phyloP scores from a whole-genome alignment of 2,797 vertebrate species.

The Synanceia verrucosa region DNA sequence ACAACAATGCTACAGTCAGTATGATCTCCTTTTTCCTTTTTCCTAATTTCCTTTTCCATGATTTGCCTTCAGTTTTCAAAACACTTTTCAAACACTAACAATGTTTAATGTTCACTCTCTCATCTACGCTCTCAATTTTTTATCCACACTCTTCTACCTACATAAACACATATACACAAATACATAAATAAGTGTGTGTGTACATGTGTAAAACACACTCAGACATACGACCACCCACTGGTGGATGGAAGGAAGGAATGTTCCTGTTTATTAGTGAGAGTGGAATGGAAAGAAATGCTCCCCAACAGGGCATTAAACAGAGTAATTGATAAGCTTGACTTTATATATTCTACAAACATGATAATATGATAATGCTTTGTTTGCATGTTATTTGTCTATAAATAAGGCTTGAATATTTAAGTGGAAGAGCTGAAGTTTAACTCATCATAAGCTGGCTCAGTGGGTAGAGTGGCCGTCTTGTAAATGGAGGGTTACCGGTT shows the following conservation, averaged over 20 bases:
- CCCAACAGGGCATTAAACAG: conserved; percentile 12
- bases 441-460: no score
- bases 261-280: conserved; percentile 52
- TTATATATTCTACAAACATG: conserved; percentile 46
- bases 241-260: conserved; percentile 28
- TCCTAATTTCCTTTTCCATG: no score
- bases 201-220: background rate
- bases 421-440: no score
- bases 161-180: background rate
- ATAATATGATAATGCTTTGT: conserved; percentile 21
- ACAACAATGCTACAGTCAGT: no score
- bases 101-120: background rate
- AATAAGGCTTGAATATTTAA: no score
- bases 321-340: conserved; percentile 42
- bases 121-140: background rate
- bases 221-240: conserved; percentile 37
- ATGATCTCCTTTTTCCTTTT: no score
- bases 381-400: conserved; percentile 17
- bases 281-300: conserved; percentile 39
- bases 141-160: background rate
- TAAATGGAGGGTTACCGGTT: no score
- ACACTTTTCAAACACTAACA: background rate
- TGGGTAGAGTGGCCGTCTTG: no score
- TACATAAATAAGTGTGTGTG: no score
- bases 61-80: no score